Conservation (phyloP, 2,113 vertebrate species). For the Empidonax traillii region DNA sequence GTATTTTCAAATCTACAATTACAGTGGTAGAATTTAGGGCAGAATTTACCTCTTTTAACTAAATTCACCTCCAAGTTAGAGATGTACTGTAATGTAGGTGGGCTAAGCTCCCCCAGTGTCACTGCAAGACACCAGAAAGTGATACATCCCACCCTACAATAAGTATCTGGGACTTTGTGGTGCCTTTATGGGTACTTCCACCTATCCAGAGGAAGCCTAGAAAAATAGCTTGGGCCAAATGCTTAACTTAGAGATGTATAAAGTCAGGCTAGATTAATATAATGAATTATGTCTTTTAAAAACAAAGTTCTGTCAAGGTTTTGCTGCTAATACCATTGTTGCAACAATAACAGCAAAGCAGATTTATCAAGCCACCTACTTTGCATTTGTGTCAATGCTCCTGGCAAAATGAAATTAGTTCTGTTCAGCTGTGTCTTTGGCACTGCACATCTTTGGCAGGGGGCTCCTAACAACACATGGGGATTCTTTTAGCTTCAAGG, state of each 20-base stretch:
- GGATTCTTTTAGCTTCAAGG: not conserved
- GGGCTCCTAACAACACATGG: not conserved
- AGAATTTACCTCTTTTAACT: not conserved
- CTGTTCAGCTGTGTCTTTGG: conserved; percentile 13
- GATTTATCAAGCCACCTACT: not conserved
- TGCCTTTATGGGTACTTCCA: not conserved
- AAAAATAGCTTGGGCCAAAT: not conserved
- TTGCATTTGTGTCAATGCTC: not conserved
- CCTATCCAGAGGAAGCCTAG: not conserved
- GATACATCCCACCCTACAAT: not conserved
- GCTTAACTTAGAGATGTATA: not conserved
- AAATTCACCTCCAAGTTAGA: not conserved
- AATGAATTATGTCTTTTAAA: not conserved
- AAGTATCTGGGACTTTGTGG: not conserved
- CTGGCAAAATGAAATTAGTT: conserved; percentile 20
- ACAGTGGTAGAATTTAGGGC: not conserved
- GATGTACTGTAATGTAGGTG: not conserved
- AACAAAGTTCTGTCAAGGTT: not conserved
- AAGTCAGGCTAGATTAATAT: not conserved
- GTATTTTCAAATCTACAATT: not conserved
- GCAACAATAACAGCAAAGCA: not conserved
- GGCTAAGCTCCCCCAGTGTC: not conserved
- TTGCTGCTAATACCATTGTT: not conserved
- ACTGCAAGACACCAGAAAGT: not conserved
- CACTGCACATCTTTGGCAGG: not conserved